Evolutionary conservation across 2,797 vertebrate genomes (phyloP).

Genomic region (Sebastes itinus): DNA sequence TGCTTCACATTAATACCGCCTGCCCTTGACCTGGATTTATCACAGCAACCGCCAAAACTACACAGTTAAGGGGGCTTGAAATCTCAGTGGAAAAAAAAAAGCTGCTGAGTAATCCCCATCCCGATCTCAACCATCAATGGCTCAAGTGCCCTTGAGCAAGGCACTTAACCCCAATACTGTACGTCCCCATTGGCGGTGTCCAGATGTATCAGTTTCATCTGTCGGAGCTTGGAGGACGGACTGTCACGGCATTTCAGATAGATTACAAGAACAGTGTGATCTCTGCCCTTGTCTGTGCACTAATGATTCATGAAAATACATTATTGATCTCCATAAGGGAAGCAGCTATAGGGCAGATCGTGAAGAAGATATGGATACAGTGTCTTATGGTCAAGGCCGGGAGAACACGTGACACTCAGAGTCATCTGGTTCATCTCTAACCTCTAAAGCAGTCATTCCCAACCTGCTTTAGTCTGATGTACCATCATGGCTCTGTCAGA

Average conservation of each 20-base stretch:
- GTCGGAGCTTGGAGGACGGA: slow-evolving; percentile 32
- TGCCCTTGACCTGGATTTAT: slow-evolving; percentile 57
- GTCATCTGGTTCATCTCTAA: slow-evolving; percentile 9
- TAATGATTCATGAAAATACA: slow-evolving; percentile 63
- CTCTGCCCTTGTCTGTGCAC: slow-evolving; percentile 54
- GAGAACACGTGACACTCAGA: neutral
- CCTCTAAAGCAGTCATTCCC: neutral
- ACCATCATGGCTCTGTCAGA: neutral
- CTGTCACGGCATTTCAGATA: slow-evolving; percentile 39
- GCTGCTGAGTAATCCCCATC: slow-evolving; percentile 8
- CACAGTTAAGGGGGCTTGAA: slow-evolving; percentile 4
- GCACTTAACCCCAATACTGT: slow-evolving; percentile 34
- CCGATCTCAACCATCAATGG: neutral
- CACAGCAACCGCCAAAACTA: neutral
- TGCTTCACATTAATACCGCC: slow-evolving; percentile 3
- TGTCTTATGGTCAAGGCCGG: slow-evolving; percentile 43
- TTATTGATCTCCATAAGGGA: slow-evolving; percentile 68
- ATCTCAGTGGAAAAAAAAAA: neutral
- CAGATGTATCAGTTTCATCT: slow-evolving; percentile 43
- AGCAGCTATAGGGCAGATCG: slow-evolving; percentile 39
- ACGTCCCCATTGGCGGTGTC: slow-evolving; percentile 31
- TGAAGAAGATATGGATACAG: slow-evolving; percentile 9
- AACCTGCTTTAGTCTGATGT: neutral
- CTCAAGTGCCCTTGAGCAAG: slow-evolving; percentile 54
- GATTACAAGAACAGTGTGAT: slow-evolving; percentile 56